phyloP scores from a whole-genome alignment of 1,140 invertebrate species.

The Charaxes varanes region DNA sequence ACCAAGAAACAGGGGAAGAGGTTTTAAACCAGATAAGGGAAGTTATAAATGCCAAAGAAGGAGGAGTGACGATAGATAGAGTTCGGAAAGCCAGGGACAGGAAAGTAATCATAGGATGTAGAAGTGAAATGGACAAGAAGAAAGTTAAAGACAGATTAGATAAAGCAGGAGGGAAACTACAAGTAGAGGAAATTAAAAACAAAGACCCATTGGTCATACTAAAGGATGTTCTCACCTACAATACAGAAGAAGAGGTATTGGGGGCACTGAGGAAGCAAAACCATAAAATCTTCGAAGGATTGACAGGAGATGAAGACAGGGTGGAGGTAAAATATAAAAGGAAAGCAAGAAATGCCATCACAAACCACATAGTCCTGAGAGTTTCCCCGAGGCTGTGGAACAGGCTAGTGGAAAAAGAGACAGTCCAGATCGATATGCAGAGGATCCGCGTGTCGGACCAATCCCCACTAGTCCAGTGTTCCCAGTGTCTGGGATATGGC shows the following conservation, averaged over 20 bases:
- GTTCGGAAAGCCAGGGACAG: conserved; percentile 5
- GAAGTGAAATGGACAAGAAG: not conserved
- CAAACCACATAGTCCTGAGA: not conserved
- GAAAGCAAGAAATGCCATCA: not conserved
- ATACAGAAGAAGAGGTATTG: not conserved
- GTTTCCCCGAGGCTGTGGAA: not conserved
- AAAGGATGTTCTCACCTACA: not conserved
- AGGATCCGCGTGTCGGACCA: conserved; percentile 1
- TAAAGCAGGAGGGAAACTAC: not conserved
- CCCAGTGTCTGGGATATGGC: conserved; percentile 2
- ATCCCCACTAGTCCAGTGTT: conserved; percentile 4
- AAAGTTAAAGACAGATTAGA: not conserved
- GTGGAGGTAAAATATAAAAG: not conserved
- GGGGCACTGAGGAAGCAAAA: conserved; percentile 1
- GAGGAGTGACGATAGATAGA: not conserved
- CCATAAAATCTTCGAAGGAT: not conserved
- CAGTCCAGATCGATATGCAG: not conserved
- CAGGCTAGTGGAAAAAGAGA: not conserved
- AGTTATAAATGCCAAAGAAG: too few species aligned
- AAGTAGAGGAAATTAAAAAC: not conserved
- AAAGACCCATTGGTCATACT: conserved; percentile 1
- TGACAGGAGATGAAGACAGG: not conserved
- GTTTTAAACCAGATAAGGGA: too few species aligned
- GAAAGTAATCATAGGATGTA: conserved; percentile 1
- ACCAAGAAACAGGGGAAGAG: too few species aligned